These are phyloP conservation scores for Takifugu ocellatus DNA, from an alignment of 2,797 vertebrate genomes.

Conservation along the genomic window DNA sequence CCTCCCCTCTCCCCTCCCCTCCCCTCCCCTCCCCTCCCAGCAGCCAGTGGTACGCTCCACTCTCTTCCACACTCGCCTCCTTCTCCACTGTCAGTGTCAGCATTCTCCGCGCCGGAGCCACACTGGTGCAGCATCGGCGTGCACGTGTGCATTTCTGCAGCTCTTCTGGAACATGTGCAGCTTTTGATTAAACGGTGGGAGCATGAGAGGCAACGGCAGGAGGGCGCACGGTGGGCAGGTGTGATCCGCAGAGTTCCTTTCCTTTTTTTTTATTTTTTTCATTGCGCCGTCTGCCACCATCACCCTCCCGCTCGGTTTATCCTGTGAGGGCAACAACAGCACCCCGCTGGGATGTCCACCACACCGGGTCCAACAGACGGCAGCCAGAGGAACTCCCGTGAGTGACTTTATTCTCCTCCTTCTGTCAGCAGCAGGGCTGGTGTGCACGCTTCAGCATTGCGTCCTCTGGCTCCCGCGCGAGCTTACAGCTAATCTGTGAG, in stretches of 20 bases:
- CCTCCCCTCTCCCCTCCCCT: slow-evolving; percentile 9
- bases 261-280: background rate
- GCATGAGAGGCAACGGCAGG: slow-evolving; percentile 36
- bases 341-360: slow-evolving; percentile 66
- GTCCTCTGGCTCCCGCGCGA: background rate
- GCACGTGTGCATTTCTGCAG: slow-evolving; percentile 17
- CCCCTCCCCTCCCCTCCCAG: slow-evolving; percentile 44
- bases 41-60: slow-evolving; percentile 62
- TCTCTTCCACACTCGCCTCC: slow-evolving; percentile 11
- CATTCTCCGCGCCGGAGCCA: slow-evolving; percentile 38
- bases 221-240: slow-evolving; percentile 61
- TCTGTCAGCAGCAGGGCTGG: background rate
- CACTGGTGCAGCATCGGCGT: slow-evolving; percentile 37
- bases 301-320: slow-evolving; percentile 35
- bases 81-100: slow-evolving; percentile 34
- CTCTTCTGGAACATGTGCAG: background rate
- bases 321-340: slow-evolving; percentile 22
- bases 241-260: slow-evolving; percentile 48
- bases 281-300: slow-evolving; percentile 20
- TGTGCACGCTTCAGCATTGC: background rate
- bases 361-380: slow-evolving; percentile 57
- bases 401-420: slow-evolving; percentile 43
- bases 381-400: slow-evolving; percentile 71
- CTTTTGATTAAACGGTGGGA: slow-evolving; percentile 10
- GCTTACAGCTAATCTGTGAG: background rate